Conservation (phyloP, 2,113 vertebrate genomes). For the Entelurus aequoreus region DNA sequence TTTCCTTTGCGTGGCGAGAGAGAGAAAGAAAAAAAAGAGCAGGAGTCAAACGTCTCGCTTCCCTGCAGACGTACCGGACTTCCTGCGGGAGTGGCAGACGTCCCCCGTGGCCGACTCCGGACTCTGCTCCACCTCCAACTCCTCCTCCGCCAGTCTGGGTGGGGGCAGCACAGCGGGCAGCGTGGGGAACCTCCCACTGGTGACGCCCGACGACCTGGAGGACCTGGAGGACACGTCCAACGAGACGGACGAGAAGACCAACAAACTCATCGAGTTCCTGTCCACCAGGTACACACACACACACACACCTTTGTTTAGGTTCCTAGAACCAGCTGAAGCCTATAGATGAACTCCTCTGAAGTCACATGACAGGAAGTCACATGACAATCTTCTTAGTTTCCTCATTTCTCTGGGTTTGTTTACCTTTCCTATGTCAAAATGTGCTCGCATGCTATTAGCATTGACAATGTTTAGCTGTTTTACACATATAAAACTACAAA, state of each 20-base stretch:
- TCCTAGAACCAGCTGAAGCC: too few species aligned
- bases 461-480: too few species aligned
- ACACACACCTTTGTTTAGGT: too few species aligned
- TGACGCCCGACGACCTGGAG: constrained; percentile 89
- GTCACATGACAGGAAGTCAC: too few species aligned
- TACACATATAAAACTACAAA: too few species aligned
- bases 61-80: constrained; percentile 85
- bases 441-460: too few species aligned
- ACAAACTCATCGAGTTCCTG: constrained; percentile 96
- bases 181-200: constrained; percentile 89
- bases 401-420: too few species aligned
- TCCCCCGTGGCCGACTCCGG: constrained; percentile 92
- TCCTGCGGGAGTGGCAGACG: constrained; percentile 88
- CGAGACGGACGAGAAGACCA: constrained; percentile 89
- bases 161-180: constrained; percentile 76
- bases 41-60: background rate
- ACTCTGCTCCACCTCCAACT: constrained; percentile 92
- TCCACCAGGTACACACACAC: constrained; percentile 81
- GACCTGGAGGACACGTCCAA: constrained; percentile 79
- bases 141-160: constrained; percentile 90
- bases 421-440: too few species aligned
- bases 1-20: too few species aligned
- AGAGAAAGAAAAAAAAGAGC: too few species aligned
- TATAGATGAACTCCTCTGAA: too few species aligned
- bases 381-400: too few species aligned